Percentiles rank a stretch among this genome's conserved stretches.
These are phyloP conservation scores for Drosophila lowei DNA, from an alignment of 1,140 invertebrate genomes.

Conservation along the genomic window DNA sequence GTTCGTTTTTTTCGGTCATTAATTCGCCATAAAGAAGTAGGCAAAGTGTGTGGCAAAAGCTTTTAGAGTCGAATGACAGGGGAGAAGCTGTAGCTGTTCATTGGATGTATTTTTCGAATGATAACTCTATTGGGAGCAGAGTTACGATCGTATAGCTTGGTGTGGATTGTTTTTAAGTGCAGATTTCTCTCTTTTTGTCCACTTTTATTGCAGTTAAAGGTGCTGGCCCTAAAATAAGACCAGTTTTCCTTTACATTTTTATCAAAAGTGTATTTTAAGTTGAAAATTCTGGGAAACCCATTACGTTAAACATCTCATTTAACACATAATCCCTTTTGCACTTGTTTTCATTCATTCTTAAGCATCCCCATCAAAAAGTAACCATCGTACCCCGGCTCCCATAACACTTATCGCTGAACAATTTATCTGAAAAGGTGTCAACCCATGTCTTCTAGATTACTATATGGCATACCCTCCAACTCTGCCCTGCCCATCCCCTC, in stretches of 20 bases:
- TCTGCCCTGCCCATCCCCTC: not conserved
- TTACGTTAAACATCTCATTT: conserved; percentile 10
- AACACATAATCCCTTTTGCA: conserved; percentile 26
- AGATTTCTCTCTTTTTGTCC: too few species aligned
- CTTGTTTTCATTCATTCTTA: conserved; percentile 23
- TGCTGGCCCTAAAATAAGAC: too few species aligned
- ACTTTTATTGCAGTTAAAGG: too few species aligned
- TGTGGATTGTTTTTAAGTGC: not conserved
- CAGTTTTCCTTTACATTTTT: too few species aligned
- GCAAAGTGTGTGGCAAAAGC: conserved; percentile 65
- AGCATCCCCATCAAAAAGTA: not conserved
- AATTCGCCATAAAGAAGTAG: conserved; percentile 72
- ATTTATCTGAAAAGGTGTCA: conserved; percentile 53
- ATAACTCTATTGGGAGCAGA: conserved; percentile 14
- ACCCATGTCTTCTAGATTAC: conserved; percentile 26
- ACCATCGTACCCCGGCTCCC: conserved; percentile 18
- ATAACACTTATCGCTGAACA: conserved; percentile 20
- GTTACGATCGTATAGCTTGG: not conserved
- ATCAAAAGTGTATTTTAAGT: too few species aligned
- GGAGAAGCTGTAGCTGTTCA: conserved; percentile 5
- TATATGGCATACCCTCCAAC: conserved; percentile 5
- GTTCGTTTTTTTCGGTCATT: conserved; percentile 56
- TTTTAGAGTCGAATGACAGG: conserved; percentile 24
- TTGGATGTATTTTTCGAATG: conserved; percentile 8
- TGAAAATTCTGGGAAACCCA: not conserved